phyloP scores from a whole-genome alignment of 2,888 invertebrate species.

The Sinelater perroti region DNA sequence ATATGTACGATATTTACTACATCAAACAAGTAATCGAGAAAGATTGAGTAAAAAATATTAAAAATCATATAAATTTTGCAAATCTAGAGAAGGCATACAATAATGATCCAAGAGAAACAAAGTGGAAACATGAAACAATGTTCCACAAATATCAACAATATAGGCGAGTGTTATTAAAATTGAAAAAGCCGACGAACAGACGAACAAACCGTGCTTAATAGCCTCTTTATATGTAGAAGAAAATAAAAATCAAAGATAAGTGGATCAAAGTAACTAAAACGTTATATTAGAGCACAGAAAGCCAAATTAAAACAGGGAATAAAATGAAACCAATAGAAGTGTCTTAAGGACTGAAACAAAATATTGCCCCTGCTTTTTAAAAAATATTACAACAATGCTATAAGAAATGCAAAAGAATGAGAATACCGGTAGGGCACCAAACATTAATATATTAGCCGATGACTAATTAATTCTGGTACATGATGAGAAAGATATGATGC shows the following conservation, averaged over 20 bases:
- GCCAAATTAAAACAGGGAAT: slow-evolving; percentile 6
- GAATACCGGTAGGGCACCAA: background rate
- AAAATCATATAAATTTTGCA: no score
- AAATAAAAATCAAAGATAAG: slow-evolving; percentile 1
- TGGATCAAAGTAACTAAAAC: background rate
- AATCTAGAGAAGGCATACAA: slow-evolving; percentile 1
- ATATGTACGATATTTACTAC: background rate
- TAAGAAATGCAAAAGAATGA: slow-evolving; percentile 1
- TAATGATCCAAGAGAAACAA: background rate
- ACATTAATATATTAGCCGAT: background rate
- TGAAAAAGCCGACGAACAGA: no score
- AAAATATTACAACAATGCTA: slow-evolving; percentile 1
- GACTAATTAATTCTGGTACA: background rate
- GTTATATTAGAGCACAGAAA: slow-evolving; percentile 1
- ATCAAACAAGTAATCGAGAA: slow-evolving; percentile 1
- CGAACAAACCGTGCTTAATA: no score
- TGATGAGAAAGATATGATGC: background rate
- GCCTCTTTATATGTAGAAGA: no score
- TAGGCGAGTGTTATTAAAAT: no score
- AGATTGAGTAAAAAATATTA: no score
- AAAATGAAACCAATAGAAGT: slow-evolving; percentile 11
- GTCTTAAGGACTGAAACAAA: slow-evolving; percentile 1
- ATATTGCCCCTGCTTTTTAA: background rate
- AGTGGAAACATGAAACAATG: no score
- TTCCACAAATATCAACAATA: no score